Conservation (phyloP, 2,113 vertebrate genomes). For the Oryzias melastigma region DNA sequence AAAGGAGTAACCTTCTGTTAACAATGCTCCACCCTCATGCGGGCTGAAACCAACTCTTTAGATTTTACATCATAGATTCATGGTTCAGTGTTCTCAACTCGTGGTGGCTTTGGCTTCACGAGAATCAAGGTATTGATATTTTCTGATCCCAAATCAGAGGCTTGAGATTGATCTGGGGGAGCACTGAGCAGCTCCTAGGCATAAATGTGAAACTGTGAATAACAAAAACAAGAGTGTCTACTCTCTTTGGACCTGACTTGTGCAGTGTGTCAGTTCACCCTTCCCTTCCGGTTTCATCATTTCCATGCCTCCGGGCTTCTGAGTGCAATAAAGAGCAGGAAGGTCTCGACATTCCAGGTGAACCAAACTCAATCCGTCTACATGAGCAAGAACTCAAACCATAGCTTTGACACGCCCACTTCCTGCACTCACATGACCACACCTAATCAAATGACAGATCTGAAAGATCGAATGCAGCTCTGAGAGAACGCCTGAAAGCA, state of each 20-base stretch:
- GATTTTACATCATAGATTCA: no score
- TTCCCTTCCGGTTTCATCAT: slow-evolving; percentile 13
- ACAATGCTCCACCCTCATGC: background rate
- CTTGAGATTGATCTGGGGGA: no score
- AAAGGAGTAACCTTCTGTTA: background rate
- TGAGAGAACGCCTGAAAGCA: no score
- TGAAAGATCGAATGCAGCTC: no score
- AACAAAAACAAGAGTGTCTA: background rate
- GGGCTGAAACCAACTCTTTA: no score
- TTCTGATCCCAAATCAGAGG: no score
- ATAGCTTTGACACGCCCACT: background rate
- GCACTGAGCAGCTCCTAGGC: no score
- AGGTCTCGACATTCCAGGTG: slow-evolving; percentile 1
- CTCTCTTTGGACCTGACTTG: background rate
- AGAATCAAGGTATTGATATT: no score
- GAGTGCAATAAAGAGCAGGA: slow-evolving; percentile 5
- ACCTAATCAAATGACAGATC: no score
- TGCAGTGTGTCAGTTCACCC: background rate
- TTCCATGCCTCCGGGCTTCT: slow-evolving; percentile 13
- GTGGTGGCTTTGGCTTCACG: no score
- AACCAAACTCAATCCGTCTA: background rate
- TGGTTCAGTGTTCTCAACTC: no score
- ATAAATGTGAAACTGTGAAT: background rate
- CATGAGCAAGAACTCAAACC: background rate
- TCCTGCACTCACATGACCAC: background rate